Evolutionary conservation across 2,888 invertebrate species (phyloP).

Genomic region (Spilarctia lutea): DNA sequence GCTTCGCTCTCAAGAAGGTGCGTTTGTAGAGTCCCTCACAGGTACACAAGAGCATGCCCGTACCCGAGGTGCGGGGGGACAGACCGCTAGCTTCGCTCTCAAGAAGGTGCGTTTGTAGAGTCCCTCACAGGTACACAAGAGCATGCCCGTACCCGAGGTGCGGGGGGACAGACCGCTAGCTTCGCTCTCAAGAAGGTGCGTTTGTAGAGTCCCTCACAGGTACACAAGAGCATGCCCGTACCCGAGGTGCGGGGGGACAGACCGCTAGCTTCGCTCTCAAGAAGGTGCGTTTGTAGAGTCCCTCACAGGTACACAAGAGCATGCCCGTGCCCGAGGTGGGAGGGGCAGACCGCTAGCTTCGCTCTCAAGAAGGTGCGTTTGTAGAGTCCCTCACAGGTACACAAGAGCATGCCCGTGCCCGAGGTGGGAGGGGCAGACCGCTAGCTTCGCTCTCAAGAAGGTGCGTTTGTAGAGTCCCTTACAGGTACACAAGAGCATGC

Average conservation of each 20-base stretch:
- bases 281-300: constrained; percentile 89
- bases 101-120: constrained; percentile 93
- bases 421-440: constrained; percentile 99
- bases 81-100: constrained; percentile 98
- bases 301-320: too few relatives aligned
- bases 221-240: constrained; percentile 99
- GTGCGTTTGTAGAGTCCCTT: too few relatives aligned
- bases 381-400: too few relatives aligned
- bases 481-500: constrained; percentile 99
- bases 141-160: constrained; percentile 99
- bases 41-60: constrained; percentile 99
- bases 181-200: constrained; percentile 96
- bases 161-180: constrained; percentile 99
- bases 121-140: too few relatives aligned
- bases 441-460: constrained; percentile 98
- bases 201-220: too few relatives aligned
- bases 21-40: too few relatives aligned
- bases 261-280: constrained; percentile 99
- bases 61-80: constrained; percentile 98
- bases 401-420: constrained; percentile 99
- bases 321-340: constrained; percentile 99
- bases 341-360: constrained; percentile 99
- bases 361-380: constrained; percentile 94
- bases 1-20: constrained; percentile 97
- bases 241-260: constrained; percentile 98